These are phyloP conservation scores for Lymantria dispar DNA, from an alignment of 2,888 invertebrate genomes.

Conservation along the genomic window DNA sequence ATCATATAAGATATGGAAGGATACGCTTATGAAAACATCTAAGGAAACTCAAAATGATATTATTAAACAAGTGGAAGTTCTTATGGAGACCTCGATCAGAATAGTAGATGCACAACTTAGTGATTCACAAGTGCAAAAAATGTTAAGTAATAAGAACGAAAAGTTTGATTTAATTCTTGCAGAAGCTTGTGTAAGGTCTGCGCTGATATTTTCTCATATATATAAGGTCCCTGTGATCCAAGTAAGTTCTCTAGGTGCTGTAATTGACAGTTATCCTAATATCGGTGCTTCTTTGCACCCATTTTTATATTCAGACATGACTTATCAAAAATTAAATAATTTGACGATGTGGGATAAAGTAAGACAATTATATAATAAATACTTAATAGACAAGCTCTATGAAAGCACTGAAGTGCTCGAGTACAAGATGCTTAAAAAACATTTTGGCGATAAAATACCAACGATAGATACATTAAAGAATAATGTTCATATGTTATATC, in stretches of 20 bases:
- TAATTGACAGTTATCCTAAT: constrained; percentile 19
- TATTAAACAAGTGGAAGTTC: constrained; percentile 9
- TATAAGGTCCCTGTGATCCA: constrained; percentile 46
- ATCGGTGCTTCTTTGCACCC: constrained; percentile 11
- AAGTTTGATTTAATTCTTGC: constrained; percentile 38
- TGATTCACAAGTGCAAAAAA: constrained; percentile 14
- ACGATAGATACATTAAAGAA: constrained; percentile 25
- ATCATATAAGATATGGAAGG: constrained; percentile 39
- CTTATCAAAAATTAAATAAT: not conserved
- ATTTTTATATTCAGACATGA: not conserved
- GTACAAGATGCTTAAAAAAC: constrained; percentile 2
- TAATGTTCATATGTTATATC: constrained; percentile 53
- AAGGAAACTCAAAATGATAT: constrained; percentile 13
- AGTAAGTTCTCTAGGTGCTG: constrained; percentile 42
- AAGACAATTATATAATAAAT: not conserved
- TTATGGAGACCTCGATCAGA: constrained; percentile 8
- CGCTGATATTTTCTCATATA: constrained; percentile 36
- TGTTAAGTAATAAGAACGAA: constrained; percentile 15
- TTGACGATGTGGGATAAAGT: constrained; percentile 4
- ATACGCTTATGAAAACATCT: constrained; percentile 1
- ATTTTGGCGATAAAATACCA: constrained; percentile 25
- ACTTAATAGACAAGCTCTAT: not conserved
- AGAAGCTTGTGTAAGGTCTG: constrained; percentile 37
- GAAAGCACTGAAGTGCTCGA: constrained; percentile 3
- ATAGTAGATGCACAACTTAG: constrained; percentile 26